Base-by-base conservation (phyloP, 2,888 invertebrate genomes). In the Thecocarcelia acutangulata region DNA sequence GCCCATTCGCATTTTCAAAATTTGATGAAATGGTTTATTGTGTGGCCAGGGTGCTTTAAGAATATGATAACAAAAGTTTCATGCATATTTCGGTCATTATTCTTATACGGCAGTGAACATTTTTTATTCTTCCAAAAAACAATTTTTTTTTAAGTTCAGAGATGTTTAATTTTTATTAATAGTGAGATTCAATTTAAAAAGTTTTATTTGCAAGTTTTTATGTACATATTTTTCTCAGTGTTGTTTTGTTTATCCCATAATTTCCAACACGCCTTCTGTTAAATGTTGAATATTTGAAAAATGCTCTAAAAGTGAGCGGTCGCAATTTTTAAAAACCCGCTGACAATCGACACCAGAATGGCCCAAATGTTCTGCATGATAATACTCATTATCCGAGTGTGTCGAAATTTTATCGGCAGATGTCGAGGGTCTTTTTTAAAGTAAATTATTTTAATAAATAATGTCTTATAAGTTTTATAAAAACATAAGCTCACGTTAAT, bases 361-460 rank as follows among this genome's bases (percentile, higher is more conserved):
- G 3, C 96, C 96, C 3, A 94, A 88, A 76, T 92, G 90, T 88
- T 96, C 96, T 0, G 96, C 95, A 3, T 94, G 94, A 63, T 94
- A 93, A 88, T 95, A 96, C 87, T 95, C 95, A 84, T 93, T 94
- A 89, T 95, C 94, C 0, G 92, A 92, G 87, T 94, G 93, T 79
- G 93, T 93, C 3, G 93, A 93, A 19, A 94, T 87, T 0, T 90
- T 86, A 86, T 96, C 96, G 24, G 90, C 91, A 0, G 95, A 95
- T 37, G 94, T 92, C 15, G 96, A 95, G 21, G 96, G 95, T 19
- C 95, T 95, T 40, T 46, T 11, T 40, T 15, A 24, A 12, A 40
- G 3, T 8, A 8, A 42, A 44, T 0, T 44, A 28, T 8, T 12
- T 9, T 17, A 15, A 21, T 6, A 12, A 0, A 15, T 6, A n/a